These are phyloP conservation scores for Anguilla anguilla DNA, from an alignment of 2,797 vertebrate species.

Conservation along the genomic window DNA sequence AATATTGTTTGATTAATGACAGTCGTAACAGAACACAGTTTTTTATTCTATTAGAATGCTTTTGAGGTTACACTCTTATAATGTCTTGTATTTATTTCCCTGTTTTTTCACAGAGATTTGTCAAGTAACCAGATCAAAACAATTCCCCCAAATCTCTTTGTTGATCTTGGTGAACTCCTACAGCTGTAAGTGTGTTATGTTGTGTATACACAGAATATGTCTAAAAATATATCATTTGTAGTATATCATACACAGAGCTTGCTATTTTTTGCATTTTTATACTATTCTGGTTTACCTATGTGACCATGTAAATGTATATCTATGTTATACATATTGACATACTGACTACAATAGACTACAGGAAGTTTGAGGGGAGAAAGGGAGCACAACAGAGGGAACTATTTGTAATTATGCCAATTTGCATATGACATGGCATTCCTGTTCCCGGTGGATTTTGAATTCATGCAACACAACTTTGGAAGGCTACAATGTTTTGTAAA, in stretches of 20 bases:
- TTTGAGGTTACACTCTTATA: background rate
- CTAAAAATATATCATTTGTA: background rate
- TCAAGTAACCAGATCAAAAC: constrained; percentile 86
- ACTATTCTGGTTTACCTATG: background rate
- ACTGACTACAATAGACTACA: background rate
- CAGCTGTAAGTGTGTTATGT: constrained; percentile 83
- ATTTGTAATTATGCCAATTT: background rate
- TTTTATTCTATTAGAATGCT: background rate
- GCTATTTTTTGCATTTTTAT: background rate
- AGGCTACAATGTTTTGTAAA: background rate
- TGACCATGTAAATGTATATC: background rate
- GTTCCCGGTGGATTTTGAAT: background rate
- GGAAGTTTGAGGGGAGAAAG: background rate
- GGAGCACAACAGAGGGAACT: background rate
- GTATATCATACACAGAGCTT: background rate
- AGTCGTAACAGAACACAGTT: background rate
- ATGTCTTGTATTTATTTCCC: constrained; percentile 36
- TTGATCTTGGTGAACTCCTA: constrained; percentile 86
- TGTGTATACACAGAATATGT: background rate
- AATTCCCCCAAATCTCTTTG: constrained; percentile 82
- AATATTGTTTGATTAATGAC: background rate
- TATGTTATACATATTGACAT: background rate
- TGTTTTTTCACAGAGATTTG: constrained; percentile 81
- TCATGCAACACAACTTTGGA: no score
- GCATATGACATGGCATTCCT: background rate